These are phyloP conservation scores for Pseudorasbora parva DNA, from an alignment of 2,113 vertebrate genomes.

Conservation along the genomic window DNA sequence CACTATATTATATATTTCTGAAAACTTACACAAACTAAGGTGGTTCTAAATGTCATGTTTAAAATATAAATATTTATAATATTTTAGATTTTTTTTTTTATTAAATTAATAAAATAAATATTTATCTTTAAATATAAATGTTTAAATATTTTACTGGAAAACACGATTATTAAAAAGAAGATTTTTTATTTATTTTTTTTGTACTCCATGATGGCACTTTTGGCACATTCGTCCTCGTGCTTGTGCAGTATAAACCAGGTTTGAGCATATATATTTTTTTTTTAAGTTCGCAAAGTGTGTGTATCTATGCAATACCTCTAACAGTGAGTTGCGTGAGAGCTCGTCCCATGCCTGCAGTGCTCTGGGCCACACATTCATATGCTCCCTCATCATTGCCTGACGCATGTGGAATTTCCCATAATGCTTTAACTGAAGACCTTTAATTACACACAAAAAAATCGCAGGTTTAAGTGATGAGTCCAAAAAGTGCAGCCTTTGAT, in stretches of 20 bases:
- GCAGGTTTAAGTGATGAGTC: slow-evolving; percentile 21
- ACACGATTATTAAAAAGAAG: neutral
- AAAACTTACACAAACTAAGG: neutral
- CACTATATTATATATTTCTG: neutral
- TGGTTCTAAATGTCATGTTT: neutral
- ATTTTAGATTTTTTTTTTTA: too few relatives aligned
- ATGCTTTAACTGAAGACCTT: slow-evolving; percentile 81
- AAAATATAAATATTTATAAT: too few relatives aligned
- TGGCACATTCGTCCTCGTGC: neutral
- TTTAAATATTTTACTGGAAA: neutral
- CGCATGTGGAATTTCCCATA: slow-evolving; percentile 82
- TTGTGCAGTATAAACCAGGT: neutral
- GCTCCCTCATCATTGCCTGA: slow-evolving; percentile 81
- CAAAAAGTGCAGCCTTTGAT: slow-evolving; percentile 15
- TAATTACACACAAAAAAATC: slow-evolving; percentile 51
- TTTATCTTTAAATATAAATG: neutral
- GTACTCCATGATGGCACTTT: neutral
- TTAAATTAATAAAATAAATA: too few relatives aligned
- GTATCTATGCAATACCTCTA: slow-evolving; percentile 76
- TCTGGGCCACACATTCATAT: slow-evolving; percentile 84
- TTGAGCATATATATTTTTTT: too few relatives aligned
- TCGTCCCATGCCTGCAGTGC: slow-evolving; percentile 76
- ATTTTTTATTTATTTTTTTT: too few relatives aligned
- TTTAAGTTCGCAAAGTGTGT: too few relatives aligned
- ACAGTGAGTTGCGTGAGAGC: slow-evolving; percentile 79